phyloP scores from a whole-genome alignment of 2,113 vertebrate genomes.

The Pycnonotus jocosus region DNA sequence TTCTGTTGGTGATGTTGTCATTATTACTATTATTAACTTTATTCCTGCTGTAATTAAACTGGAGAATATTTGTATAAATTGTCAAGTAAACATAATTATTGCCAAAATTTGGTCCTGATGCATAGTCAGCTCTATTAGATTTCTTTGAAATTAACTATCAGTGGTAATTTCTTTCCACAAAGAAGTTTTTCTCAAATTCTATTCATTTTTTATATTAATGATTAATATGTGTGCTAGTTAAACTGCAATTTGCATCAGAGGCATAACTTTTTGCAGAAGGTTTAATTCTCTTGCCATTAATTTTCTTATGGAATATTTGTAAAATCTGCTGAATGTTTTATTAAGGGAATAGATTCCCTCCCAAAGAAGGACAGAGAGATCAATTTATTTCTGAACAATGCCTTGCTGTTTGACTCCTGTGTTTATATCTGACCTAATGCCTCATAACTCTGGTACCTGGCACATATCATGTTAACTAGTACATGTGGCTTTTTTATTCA shows the following conservation, averaged over 20 bases:
- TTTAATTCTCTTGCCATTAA: not conserved
- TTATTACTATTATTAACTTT: not conserved
- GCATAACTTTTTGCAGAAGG: not conserved
- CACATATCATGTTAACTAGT: not conserved
- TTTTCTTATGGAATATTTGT: not conserved
- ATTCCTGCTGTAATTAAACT: not conserved
- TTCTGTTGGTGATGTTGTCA: not conserved
- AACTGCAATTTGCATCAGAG: conserved; percentile 21
- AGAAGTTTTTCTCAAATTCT: not conserved
- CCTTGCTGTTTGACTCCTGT: not conserved
- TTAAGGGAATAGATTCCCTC: not conserved
- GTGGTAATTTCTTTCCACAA: not conserved
- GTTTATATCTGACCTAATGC: conserved; percentile 3
- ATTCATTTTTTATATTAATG: not conserved
- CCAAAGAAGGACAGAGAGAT: not conserved
- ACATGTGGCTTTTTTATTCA: not conserved
- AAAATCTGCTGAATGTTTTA: conserved; percentile 11
- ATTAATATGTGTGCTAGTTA: not conserved
- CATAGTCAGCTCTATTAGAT: not conserved
- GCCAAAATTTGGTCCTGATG: not conserved
- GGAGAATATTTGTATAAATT: not conserved
- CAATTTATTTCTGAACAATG: not conserved
- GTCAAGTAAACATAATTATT: not conserved
- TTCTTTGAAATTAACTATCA: not conserved
- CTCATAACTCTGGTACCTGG: not conserved